Evolutionary conservation across 1,140 invertebrate genomes (phyloP).

Genomic region (Scylla paramamosain): DNA sequence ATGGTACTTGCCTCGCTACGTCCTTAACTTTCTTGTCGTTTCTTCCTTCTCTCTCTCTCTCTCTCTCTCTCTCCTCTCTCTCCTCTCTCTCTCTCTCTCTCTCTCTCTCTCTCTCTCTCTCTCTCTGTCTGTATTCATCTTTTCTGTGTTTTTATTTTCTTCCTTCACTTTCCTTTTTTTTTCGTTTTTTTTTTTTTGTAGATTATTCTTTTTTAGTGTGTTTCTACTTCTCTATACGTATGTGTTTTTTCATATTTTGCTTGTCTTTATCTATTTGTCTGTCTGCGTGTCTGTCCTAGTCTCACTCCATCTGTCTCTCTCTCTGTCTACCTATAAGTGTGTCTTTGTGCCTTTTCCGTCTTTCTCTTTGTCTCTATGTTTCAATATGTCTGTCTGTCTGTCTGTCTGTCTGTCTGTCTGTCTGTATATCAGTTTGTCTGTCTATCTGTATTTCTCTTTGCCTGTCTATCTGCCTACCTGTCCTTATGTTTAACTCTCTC

Average conservation of each 20-base stretch:
- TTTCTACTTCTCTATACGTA: neutral
- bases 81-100: neutral
- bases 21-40: neutral
- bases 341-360: no score
- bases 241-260: neutral
- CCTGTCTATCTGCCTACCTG: no score
- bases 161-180: no score
- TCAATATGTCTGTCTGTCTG: no score
- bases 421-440: no score
- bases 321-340: no score
- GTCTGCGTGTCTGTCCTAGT: neutral
- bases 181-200: neutral
- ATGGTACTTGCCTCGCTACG: neutral
- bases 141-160: neutral
- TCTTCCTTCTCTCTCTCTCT: constrained; percentile 2
- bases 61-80: no score
- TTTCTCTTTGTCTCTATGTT: no score
- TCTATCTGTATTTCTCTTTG: no score
- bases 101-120: constrained; percentile 36
- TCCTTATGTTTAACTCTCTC: no score
- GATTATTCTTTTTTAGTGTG: neutral
- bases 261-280: no score
- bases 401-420: no score
- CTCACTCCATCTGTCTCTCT: neutral
- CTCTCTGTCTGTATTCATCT: neutral